Percentiles rank a stretch among this genome's conserved stretches.
Evolutionary conservation across 2,113 vertebrate genomes (phyloP).

Genomic region (Beaufortia kweichowensis): DNA sequence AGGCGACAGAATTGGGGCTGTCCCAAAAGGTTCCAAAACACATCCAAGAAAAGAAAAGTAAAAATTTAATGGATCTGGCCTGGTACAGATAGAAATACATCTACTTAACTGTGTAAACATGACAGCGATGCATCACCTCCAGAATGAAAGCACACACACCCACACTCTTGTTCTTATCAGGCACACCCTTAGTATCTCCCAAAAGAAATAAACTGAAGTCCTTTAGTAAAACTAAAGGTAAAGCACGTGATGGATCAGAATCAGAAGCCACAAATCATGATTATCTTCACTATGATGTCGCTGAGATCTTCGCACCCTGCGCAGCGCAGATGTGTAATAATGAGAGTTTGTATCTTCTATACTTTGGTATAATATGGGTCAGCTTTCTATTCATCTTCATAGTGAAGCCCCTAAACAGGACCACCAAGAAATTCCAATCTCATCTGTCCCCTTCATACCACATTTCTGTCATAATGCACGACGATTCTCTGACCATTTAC

Average conservation of each 20-base stretch:
- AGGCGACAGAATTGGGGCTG: conserved; percentile 20
- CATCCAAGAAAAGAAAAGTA: conserved; percentile 24
- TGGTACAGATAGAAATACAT: not conserved
- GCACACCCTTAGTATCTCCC: not conserved
- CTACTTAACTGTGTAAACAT: not conserved
- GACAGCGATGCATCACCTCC: not conserved
- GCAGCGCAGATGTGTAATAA: not conserved
- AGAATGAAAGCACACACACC: not conserved
- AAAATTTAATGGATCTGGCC: not conserved
- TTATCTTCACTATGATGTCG: not conserved
- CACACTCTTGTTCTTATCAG: not conserved
- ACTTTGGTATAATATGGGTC: not conserved
- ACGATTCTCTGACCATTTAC: conserved; percentile 12
- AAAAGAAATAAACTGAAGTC: not conserved
- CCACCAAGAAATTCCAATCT: not conserved
- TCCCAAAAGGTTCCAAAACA: conserved; percentile 25
- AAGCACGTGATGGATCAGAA: not conserved
- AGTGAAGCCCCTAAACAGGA: not conserved
- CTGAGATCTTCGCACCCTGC: not conserved
- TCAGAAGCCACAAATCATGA: not conserved
- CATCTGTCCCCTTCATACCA: not conserved
- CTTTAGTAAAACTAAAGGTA: conserved; percentile 34
- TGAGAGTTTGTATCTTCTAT: not conserved
- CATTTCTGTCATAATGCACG: conserved; percentile 68
- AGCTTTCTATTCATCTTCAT: not conserved